Base-by-base conservation (phyloP, 1,140 invertebrate genomes). In the Drosophila mojavensis region DNA sequence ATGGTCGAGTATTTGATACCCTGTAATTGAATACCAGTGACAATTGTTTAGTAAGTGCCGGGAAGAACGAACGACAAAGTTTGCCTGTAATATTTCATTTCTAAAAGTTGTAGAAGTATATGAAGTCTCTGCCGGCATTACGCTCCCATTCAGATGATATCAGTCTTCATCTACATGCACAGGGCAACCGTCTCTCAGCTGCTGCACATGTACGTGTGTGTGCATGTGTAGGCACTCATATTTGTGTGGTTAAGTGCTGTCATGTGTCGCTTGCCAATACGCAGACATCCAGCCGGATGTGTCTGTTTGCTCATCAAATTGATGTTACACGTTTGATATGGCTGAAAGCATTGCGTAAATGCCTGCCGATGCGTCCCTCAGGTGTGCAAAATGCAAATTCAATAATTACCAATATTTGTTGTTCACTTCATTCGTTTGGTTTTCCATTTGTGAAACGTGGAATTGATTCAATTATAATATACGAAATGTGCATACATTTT, bases 241-340 rank as follows among this genome's bases (percentile, higher is more conserved):
- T 66, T 64, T 71, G 73, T 65, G 55, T 73, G 82, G 66, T 79
- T 86, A 69, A 78, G 66, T 85, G 79, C 71, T 81, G 66, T 81
- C 69, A 78, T 78, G 51, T 80, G 76, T 79, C 65, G 69, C 56
- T 50, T 45, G 69, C 62, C 54, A 73, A 61, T 54, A 28, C 51
- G 24, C 41, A 41, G 24, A 36, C n/a, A 55, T 58, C 10, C 26
- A 41, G 24, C 30, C 36, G 51, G 60, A 65, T 61, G 56, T 41
- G 13, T 59, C 7, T 15, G 48, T 54, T 78, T 62, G 66, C 75
- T 45, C 68, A 79, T 79, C 69, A 70, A 74, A 70, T 62, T 65
- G 71, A 82, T 79, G 83, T 65, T 69, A 54, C 64, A 58, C 48
- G 72, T 65, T 66, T 75, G 53, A 47, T 70, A 65, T 24, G 36